Evolutionary conservation across 2,113 vertebrate genomes (phyloP), one percentile per base, ranked within the genome.

Genomic region (Oryzias melastigma): DNA sequence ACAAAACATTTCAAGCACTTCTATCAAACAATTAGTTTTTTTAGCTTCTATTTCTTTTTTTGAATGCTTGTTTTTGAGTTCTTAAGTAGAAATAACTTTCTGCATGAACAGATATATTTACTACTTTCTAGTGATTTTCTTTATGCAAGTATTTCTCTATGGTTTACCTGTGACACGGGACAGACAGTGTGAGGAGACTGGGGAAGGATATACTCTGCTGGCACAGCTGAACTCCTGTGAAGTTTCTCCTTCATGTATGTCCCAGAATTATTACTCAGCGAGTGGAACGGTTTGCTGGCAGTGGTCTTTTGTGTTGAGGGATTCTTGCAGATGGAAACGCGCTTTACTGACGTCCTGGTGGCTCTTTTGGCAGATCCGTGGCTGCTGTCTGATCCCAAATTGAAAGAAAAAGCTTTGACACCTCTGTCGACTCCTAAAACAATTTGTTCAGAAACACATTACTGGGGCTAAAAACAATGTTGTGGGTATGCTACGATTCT

Each of bases 381-480:
- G 19, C 71, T 63, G 19, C 51, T 81, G 5, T 80, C 80, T 46
- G 62, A 62, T 17, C 74, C 80, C 16, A 65, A 57, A 35, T 64
- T 87, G 52, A 54, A 81, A 17, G 74, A 81, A 43, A 72, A 68
- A 70, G 62, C 64, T 73, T 81, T 90, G 83, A 48, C 77, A 83
- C 89, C 90, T 68, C 81, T 54, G 57, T 90, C 89, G 42, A 81
- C 41, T 29, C 85, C 91, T 92, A 55, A 50, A n/a, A 73, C 18
- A 80, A 10, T 58, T 45, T 14, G 5, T 6, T 41, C 25, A 15
- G 22, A 60, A 20, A 60, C 35, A 73, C 22, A 54, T 35, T 35
- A 47, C n/a, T 45, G 60, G 51, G 44, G 22, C 22, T 35, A 41
- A 69, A 10, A 53, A 3, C 24, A 46, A 14, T 5, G 1, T 8